Evolutionary conservation across 2,113 vertebrate genomes (phyloP).

Genomic region (Chamaetylas fuelleborni): DNA sequence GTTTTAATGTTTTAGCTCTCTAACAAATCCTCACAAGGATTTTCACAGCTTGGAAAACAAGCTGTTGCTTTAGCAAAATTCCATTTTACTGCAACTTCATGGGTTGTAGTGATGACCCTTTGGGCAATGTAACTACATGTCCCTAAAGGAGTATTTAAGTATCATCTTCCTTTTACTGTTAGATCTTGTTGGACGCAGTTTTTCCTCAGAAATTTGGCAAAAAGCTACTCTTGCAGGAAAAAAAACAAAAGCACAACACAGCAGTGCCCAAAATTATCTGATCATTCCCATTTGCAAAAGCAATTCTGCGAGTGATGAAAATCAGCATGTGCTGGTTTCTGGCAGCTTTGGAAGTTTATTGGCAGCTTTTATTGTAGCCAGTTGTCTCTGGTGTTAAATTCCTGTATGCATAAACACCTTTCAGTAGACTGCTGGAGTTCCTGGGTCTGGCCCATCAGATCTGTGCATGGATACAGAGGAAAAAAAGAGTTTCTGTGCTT

Average conservation of each 20-base stretch:
- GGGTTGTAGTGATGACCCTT: neutral
- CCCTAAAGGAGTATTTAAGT: neutral
- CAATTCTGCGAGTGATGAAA: neutral
- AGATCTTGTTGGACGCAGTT: neutral
- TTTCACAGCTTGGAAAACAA: neutral
- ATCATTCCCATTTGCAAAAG: neutral
- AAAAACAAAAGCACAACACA: neutral
- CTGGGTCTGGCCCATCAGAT: neutral
- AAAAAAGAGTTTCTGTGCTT: neutral
- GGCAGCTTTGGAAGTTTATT: neutral
- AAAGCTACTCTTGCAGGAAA: neutral
- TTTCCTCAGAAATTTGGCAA: neutral
- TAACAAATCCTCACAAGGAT: neutral
- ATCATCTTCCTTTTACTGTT: neutral
- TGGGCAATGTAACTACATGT: neutral
- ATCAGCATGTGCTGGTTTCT: neutral
- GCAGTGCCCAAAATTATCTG: neutral
- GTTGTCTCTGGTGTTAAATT: neutral
- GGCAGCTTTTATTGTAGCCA: neutral
- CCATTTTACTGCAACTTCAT: neutral
- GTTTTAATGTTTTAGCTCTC: neutral
- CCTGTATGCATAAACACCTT: neutral
- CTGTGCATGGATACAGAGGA: neutral
- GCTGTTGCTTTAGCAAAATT: neutral
- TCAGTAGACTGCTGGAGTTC: neutral